Evolutionary conservation across 2,797 vertebrate genomes (phyloP), one percentile per base, ranked within the genome.

Genomic region (Hoplostethus atlanticus): DNA sequence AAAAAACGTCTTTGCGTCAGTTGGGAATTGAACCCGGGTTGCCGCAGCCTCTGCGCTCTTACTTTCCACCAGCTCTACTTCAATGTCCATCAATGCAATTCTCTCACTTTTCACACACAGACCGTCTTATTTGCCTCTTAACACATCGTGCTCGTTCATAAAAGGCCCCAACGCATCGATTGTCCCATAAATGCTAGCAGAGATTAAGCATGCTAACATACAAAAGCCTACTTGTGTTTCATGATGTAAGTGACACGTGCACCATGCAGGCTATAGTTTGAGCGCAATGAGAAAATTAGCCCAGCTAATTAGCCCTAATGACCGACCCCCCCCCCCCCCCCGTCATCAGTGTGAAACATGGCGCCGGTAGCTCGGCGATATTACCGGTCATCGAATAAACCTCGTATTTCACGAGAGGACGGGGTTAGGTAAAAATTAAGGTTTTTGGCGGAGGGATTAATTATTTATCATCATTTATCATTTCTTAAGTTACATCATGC

Each of bases 261-360:
- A 66, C 67, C 38, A 52, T 51, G 47, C 44, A 34, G 28, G 48
- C 64, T 58, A 11, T 64, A 34, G 59, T 64, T 58, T 38, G 65
- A 65, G 59, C 5, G 42, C 30, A 59, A 38, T 50, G 25, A 64
- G 25, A 51, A 56, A 56, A 79, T 42, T 38, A 47, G 28, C 47
- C 28, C 3, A n/a, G 64, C 25, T 78, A 68, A 72, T 73, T 67
- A 55, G 36, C 28, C 48, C 44, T 71, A 64, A 70, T 64, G 38
- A 48, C 42, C 21, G 63, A 4, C 21, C 21, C 1, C 21, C 21
- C 21, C 21, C 21, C 21, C 21, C 21, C 21, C 36, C 21, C 53
- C 34, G 38, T 44, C 40, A 70, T 28, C 28, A 40, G 10, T 21
- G 57, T 48, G 30, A 63, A 63, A 67, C 51, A 62, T 55, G 16